Conservation (phyloP, 2,113 vertebrate species). For the Cardinalis cardinalis region DNA sequence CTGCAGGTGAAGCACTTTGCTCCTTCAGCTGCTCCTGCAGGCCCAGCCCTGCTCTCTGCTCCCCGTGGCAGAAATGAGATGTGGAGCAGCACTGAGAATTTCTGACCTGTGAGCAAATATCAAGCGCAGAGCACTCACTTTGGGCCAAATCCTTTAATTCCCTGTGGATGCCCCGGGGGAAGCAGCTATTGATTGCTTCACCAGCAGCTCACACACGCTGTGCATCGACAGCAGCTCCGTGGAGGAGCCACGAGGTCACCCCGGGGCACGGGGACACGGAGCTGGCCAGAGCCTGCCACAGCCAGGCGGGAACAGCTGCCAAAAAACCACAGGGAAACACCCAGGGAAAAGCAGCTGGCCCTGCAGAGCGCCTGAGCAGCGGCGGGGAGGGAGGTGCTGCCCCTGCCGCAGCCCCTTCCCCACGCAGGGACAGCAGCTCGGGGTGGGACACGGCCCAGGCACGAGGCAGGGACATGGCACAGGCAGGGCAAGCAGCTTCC, state of each 20-base stretch:
- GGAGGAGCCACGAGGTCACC: background rate
- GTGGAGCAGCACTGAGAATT: background rate
- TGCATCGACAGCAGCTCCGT: background rate
- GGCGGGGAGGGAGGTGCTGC: accelerated
- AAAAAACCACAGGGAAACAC: background rate
- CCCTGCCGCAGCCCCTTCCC: background rate
- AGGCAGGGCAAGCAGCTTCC: background rate
- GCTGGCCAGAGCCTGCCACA: background rate
- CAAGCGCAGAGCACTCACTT: background rate
- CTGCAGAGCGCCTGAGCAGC: accelerated
- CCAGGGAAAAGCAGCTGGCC: accelerated
- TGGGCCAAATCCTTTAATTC: constrained; percentile 29
- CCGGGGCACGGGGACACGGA: background rate
- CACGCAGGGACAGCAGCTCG: accelerated
- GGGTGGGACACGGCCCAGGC: accelerated
- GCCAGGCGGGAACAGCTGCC: background rate
- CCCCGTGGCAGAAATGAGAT: accelerated
- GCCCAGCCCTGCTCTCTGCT: background rate
- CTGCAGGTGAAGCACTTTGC: background rate
- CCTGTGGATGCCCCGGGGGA: background rate
- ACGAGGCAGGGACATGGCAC: accelerated
- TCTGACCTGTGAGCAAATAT: constrained; percentile 21
- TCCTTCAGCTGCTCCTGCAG: background rate
- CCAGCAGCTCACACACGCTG: background rate
- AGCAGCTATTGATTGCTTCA: background rate